phyloP scores from a whole-genome alignment of 2,113 vertebrate species.

The Cebus imitator region DNA sequence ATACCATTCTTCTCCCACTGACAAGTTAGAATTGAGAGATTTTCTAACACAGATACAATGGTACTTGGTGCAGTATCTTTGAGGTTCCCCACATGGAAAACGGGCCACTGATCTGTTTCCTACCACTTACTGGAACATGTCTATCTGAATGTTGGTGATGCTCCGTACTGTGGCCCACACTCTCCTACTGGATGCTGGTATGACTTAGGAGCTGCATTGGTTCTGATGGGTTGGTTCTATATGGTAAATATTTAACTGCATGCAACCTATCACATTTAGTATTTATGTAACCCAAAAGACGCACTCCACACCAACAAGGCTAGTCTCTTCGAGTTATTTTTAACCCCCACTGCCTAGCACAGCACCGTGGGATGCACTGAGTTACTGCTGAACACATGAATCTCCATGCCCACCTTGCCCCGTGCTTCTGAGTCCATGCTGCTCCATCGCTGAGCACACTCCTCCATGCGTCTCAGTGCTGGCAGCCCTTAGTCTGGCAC shows the following conservation, averaged over 20 bases:
- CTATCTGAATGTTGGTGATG: not conserved
- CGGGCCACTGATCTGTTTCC: not conserved
- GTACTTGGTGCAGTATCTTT: not conserved
- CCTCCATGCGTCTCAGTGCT: not conserved
- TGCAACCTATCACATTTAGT: not conserved
- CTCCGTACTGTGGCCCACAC: fast-evolving
- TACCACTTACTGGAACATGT: not conserved
- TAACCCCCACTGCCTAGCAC: fast-evolving
- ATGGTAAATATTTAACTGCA: not conserved
- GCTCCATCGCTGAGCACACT: too few relatives aligned
- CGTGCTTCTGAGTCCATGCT: not conserved
- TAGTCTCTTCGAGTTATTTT: too few relatives aligned
- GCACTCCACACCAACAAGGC: too few relatives aligned
- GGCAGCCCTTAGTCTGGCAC: not conserved
- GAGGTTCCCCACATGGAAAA: not conserved
- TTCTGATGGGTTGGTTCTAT: not conserved
- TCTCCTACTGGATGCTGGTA: fast-evolving
- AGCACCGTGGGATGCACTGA: fast-evolving
- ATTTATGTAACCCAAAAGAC: not conserved
- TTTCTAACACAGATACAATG: not conserved
- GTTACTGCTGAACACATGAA: fast-evolving
- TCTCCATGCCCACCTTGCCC: not conserved
- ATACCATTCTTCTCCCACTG: not conserved
- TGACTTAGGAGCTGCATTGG: not conserved
- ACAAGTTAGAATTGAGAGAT: not conserved